Conservation (phyloP, 2,888 invertebrate genomes). For the Eupithecia abbreviata region DNA sequence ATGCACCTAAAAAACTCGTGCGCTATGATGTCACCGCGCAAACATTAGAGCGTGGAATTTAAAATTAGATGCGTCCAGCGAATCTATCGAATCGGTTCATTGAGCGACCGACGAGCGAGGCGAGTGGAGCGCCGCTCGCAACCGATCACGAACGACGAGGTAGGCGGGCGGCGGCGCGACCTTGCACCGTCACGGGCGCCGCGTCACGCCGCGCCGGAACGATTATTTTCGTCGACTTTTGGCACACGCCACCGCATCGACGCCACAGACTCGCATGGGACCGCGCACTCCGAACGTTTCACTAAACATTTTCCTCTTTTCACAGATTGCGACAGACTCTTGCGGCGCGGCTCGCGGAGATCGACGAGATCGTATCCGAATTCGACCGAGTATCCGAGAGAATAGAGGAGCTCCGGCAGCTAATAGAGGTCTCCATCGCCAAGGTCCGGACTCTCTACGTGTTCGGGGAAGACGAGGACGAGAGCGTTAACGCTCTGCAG, state of each 20-base stretch:
- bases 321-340: conserved; percentile 92
- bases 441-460: conserved; percentile 89
- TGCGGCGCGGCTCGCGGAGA: conserved; percentile 89
- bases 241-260: conserved; percentile 70
- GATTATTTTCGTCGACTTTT: conserved; percentile 81
- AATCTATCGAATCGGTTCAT: conserved; percentile 75
- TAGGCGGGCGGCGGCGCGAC: conserved; percentile 64
- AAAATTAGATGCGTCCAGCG: conserved; percentile 77
- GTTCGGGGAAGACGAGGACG: conserved; percentile 88
- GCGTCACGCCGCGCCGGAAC: conserved; percentile 73
- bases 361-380: conserved; percentile 89
- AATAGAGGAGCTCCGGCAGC: conserved; percentile 87
- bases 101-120: conserved; percentile 81
- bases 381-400: conserved; percentile 89
- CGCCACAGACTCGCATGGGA: conserved; percentile 57
- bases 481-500: conserved; percentile 84
- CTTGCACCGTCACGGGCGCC: conserved; percentile 76
- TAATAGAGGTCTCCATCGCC: conserved; percentile 86
- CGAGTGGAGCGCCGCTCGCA: conserved; percentile 79
- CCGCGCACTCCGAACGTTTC: conserved; percentile 57
- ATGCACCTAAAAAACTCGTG: conserved; percentile 75
- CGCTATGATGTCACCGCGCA: conserved; percentile 80
- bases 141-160: conserved; percentile 79
- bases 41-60: conserved; percentile 76
- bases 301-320: conserved; percentile 61